Conservation (phyloP, 2,888 invertebrate genomes). For the Harpalus rufipes region DNA sequence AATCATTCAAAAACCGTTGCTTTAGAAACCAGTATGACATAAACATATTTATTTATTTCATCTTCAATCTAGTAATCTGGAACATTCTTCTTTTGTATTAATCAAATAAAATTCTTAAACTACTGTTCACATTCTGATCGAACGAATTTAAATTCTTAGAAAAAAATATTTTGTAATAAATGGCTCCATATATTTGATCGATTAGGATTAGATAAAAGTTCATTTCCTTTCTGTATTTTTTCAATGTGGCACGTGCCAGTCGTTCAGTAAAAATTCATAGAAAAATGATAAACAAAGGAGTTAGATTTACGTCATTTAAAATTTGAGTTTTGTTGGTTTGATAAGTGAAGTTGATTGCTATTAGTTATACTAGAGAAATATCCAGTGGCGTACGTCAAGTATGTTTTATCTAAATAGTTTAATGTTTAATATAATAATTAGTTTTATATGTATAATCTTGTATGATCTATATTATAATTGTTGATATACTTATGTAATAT, state of each 20-base stretch:
- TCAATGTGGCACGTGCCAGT: neutral
- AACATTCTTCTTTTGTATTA: neutral
- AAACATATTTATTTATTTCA: too few species aligned
- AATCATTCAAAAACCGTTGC: too few species aligned
- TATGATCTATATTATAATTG: constrained; percentile 15
- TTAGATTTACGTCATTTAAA: constrained; percentile 2
- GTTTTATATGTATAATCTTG: constrained; percentile 9
- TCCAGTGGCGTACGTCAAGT: neutral
- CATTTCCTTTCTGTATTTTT: constrained; percentile 28
- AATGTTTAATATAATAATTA: neutral
- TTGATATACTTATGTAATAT: constrained; percentile 23
- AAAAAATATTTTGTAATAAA: constrained; percentile 6
- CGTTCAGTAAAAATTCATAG: constrained; percentile 3
- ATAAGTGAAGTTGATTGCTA: neutral
- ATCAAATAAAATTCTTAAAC: constrained; percentile 5
- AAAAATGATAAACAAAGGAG: constrained; percentile 27
- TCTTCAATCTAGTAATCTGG: neutral
- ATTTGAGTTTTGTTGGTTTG: neutral
- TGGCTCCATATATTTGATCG: constrained; percentile 30
- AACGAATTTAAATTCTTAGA: neutral
- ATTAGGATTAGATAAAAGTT: constrained; percentile 21
- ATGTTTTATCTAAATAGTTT: neutral
- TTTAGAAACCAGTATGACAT: too few species aligned
- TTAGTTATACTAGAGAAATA: neutral
- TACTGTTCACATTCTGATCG: neutral